Evolutionary conservation across 2,888 invertebrate genomes (phyloP).

Genomic region (Muschampia plurimacula): DNA sequence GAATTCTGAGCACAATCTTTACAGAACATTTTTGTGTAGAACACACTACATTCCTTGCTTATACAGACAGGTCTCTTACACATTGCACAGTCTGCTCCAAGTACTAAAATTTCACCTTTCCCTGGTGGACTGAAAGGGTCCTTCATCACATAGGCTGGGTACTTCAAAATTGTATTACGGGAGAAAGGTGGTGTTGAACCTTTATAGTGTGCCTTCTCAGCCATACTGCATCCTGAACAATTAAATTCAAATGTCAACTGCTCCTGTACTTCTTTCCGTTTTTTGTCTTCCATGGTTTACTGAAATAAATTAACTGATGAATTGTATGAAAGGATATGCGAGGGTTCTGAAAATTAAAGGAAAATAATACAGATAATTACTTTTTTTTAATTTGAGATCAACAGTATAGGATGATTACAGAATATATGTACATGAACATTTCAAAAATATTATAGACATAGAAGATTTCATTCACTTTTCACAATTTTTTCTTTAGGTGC

Average conservation of each 20-base stretch:
- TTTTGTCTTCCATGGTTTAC: conserved; percentile 61
- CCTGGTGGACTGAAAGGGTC: conserved; percentile 93
- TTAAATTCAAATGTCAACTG: conserved; percentile 76
- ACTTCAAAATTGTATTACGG: conserved; percentile 87
- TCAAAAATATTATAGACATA: background rate
- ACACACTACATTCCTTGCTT: conserved; percentile 91
- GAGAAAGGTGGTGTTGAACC: conserved; percentile 91
- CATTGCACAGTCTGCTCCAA: conserved; percentile 90
- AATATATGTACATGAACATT: conserved; percentile 35
- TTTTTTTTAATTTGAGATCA: background rate
- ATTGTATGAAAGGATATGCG: conserved; percentile 46
- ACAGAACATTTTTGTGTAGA: conserved; percentile 91
- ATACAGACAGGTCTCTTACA: conserved; percentile 91
- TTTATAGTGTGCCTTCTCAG: conserved; percentile 91
- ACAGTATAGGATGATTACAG: conserved; percentile 31
- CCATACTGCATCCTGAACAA: conserved; percentile 88
- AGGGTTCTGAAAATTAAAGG: background rate
- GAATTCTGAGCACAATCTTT: conserved; percentile 87
- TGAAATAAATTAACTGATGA: conserved; percentile 49
- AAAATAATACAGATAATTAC: background rate
- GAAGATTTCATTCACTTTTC: conserved; percentile 51
- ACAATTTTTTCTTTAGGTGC: conserved; percentile 83
- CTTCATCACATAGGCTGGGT: conserved; percentile 92
- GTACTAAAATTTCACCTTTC: conserved; percentile 90
- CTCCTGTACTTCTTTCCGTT: conserved; percentile 46